A percentile compares a stretch with the other conserved stretches of the same genome.
Evolutionary conservation across 1,140 invertebrate genomes (phyloP).

Genomic region (Zaprionus ornatus): DNA sequence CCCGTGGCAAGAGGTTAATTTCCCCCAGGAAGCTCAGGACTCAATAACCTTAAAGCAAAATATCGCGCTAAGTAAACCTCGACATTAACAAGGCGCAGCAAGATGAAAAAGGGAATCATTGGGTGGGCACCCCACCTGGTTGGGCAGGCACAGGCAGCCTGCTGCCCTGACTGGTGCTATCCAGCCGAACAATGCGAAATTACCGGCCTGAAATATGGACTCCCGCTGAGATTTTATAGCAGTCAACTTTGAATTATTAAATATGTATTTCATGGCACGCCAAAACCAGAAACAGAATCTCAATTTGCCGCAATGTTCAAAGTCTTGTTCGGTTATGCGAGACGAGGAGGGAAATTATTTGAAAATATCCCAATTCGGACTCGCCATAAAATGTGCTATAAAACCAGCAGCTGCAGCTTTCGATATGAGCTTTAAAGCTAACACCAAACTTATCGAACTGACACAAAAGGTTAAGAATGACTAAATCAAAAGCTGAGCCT

Average conservation of each 20-base stretch:
- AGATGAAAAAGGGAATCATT: conserved; percentile 41
- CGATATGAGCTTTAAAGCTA: conserved; percentile 14
- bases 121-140: conserved; percentile 27
- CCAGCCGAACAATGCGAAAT: conserved; percentile 72
- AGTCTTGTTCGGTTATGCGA: background rate
- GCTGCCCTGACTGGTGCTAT: background rate
- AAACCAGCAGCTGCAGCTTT: conserved; percentile 34
- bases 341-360: background rate
- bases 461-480: background rate
- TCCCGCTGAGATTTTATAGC: conserved; percentile 80
- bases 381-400: conserved; percentile 50
- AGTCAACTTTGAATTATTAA: conserved; percentile 81
- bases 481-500: conserved; percentile 6
- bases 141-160: background rate
- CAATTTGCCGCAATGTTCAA: conserved; percentile 34
- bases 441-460: background rate
- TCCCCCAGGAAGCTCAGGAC: conserved; percentile 71
- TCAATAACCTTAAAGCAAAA: conserved; percentile 74
- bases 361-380: conserved; percentile 1
- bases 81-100: conserved; percentile 61
- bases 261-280: conserved; percentile 70
- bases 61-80: conserved; percentile 71
- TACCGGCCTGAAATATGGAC: conserved; percentile 73
- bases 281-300: conserved; percentile 55
- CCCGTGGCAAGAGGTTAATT: conserved; percentile 74